Evolutionary conservation across 2,888 invertebrate genomes (phyloP).

Genomic region (Zaprionus bogoriensis): DNA sequence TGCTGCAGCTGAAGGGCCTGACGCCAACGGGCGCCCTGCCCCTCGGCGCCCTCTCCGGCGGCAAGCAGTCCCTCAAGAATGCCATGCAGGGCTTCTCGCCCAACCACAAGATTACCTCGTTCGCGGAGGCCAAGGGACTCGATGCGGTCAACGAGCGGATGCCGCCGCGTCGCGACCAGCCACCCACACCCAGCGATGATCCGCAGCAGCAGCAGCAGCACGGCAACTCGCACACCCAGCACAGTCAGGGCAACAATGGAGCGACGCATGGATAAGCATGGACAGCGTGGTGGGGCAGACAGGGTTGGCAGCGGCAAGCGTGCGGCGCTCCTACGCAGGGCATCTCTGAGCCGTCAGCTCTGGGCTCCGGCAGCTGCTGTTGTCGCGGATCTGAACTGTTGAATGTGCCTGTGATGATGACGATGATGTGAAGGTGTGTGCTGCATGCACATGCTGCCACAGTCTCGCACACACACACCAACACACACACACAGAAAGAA

Average conservation of each 20-base stretch:
- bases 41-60: conserved; percentile 97
- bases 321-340: too few species aligned
- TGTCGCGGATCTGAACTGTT: conserved; percentile 6
- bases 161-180: conserved; percentile 95
- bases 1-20: conserved; percentile 98
- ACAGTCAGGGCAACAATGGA: conserved; percentile 64
- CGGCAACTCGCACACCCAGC: too few species aligned
- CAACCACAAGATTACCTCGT: conserved; percentile 98
- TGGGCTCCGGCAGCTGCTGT: neutral
- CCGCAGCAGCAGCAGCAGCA: conserved; percentile 51
- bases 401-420: conserved; percentile 6
- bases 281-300: neutral
- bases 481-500: too few species aligned
- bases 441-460: neutral
- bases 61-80: conserved; percentile 97
- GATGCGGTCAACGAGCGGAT: conserved; percentile 99
- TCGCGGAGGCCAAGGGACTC: conserved; percentile 99
- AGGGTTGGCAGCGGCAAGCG: neutral
- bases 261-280: conserved; percentile 74
- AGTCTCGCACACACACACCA: conserved; percentile 1
- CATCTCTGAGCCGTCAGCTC: too few species aligned
- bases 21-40: conserved; percentile 99
- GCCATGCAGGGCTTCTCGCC: conserved; percentile 98
- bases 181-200: conserved; percentile 85
- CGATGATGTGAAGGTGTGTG: neutral